Evolutionary conservation across 2,888 invertebrate species (phyloP), one percentile per base, ranked within the genome.

Genomic region (Lathronympha strigana): DNA sequence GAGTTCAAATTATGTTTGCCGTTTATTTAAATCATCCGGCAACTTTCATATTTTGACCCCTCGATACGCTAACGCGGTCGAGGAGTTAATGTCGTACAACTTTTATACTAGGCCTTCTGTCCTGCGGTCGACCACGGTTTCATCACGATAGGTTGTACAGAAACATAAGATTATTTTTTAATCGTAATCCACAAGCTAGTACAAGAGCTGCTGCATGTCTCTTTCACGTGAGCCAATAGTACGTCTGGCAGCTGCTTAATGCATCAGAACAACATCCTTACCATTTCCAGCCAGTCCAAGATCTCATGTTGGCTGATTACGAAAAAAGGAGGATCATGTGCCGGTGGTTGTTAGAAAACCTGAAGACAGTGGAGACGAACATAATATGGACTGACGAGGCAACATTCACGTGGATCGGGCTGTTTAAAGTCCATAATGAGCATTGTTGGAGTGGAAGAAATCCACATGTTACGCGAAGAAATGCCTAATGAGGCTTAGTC

Each of bases 151-250:
- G 50, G 50, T 15, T 50, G 49, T 49, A 49, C 15, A 15, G 47
- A 50, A 50, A 31, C 55, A 40, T 40, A 43, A 15, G 28, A 28
- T 28, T 55, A 55, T 55, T 55, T 28, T 43, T 43, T 28, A 17
- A 17, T 17, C 17, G 25, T 43, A 43, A 55, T 55, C 55, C 55
- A 19, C 43, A 28, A 57, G 55, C 43, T 9, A 57, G 55, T 57
- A 57, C 55, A 43, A 57, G 55, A 43, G 43, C 28, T 23, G 54
- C 36, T 13, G 54, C 38, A 54, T 15, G 54, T 23, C 43, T 40
- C 17, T 57, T 57, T 45, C 43, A 57, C 19, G 55, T 57, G 19
- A 57, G 55, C 19, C 43, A 57, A 43, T 17, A 1, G 17, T 57
- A 57, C 43, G 40, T 43, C 2, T 38, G 38, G 38, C 38, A 25